Percentiles rank a stretch among this genome's conserved stretches.
Conservation (phyloP, 2,113 vertebrate genomes). For the Zosterops lateralis region DNA sequence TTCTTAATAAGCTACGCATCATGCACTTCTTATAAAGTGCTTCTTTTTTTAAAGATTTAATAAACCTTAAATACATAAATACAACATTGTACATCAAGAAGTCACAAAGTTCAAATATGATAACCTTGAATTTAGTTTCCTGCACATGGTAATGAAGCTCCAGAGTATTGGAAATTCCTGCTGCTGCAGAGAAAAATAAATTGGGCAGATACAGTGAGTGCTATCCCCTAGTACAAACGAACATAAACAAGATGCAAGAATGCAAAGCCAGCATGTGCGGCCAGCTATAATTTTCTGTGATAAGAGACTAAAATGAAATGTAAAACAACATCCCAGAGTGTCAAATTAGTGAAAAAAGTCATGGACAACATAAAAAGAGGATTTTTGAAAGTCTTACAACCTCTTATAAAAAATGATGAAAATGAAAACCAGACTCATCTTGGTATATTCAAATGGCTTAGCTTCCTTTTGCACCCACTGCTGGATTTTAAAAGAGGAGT, state of each 20-base stretch:
- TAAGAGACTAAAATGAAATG: conserved; percentile 70
- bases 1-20: conserved; percentile 2
- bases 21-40: not conserved
- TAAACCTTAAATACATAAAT: conserved; percentile 54
- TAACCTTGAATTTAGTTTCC: conserved; percentile 65
- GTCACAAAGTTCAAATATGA: conserved; percentile 56
- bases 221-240: conserved; percentile 61
- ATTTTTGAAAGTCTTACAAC: conserved; percentile 6
- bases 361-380: conserved; percentile 30
- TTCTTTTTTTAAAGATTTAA: not conserved
- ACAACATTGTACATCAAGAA: conserved; percentile 47
- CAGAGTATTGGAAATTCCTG: conserved; percentile 56
- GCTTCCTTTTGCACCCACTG: not conserved
- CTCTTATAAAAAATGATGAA: conserved; percentile 56
- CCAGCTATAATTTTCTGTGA: conserved; percentile 65
- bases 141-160: conserved; percentile 64
- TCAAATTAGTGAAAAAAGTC: conserved; percentile 63
- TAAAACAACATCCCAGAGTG: conserved; percentile 67
- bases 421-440: not conserved
- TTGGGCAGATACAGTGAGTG: conserved; percentile 38
- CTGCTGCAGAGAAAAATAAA: conserved; percentile 59
- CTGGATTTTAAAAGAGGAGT: not conserved
- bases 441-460: not conserved
- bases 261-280: conserved; percentile 61
- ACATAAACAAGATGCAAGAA: conserved; percentile 64